phyloP scores from a whole-genome alignment of 2,113 vertebrate species.

The Capra hircus region DNA sequence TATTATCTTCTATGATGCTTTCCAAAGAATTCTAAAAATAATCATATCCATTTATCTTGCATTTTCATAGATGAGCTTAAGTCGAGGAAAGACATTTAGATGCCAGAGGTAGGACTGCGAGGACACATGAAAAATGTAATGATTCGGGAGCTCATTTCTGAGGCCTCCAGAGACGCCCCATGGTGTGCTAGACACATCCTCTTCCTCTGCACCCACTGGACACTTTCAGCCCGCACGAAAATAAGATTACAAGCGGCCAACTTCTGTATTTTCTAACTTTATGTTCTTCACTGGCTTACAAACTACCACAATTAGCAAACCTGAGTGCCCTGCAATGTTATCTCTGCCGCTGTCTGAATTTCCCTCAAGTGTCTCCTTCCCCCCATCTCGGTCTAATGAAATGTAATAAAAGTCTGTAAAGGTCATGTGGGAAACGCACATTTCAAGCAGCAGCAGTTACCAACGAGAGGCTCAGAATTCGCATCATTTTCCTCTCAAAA shows the following conservation, averaged over 20 bases:
- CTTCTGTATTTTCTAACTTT: not conserved
- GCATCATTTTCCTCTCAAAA: not conserved
- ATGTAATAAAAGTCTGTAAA: conserved; percentile 10
- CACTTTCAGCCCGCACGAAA: not conserved
- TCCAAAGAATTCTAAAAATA: not conserved
- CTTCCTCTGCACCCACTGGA: not conserved
- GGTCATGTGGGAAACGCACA: not conserved
- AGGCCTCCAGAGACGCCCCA: not conserved
- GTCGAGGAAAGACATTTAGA: not conserved
- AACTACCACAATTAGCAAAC: not conserved
- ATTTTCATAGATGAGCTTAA: not conserved
- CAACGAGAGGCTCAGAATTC: not conserved
- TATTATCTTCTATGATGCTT: not conserved
- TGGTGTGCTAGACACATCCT: not conserved
- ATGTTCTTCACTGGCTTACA: not conserved
- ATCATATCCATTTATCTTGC: not conserved
- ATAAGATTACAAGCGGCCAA: not conserved
- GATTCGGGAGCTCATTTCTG: not conserved
- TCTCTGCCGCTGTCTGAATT: not conserved
- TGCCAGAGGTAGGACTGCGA: not conserved
- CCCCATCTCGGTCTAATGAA: not conserved
- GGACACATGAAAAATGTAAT: not conserved
- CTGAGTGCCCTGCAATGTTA: not conserved
- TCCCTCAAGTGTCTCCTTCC: not conserved
- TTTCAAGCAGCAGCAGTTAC: not conserved